Evolutionary conservation across 30 jellyfish, hydroid and myxozoan species (phyloP).

Genomic region (Turritopsis dohrnii): DNA sequence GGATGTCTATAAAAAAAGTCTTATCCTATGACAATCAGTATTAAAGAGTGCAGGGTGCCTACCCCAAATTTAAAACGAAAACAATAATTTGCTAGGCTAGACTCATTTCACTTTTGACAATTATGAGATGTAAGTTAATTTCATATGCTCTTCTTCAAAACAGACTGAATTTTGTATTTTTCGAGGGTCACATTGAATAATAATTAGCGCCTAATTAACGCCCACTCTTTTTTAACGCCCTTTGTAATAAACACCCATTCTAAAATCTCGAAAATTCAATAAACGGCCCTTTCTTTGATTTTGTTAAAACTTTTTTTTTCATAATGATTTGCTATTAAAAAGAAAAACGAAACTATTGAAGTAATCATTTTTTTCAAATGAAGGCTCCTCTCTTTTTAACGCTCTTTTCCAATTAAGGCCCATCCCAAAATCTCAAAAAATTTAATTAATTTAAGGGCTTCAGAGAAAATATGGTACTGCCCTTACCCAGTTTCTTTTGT

Average conservation of each 20-base stretch:
- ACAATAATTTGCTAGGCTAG: background rate
- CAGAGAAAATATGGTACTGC: slow-evolving; percentile 1
- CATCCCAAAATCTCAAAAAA: background rate
- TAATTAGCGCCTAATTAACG: background rate
- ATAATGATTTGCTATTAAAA: background rate
- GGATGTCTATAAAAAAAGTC: background rate
- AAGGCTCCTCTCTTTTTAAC: background rate
- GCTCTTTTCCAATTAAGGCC: background rate
- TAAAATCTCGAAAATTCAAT: background rate
- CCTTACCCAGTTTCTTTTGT: background rate
- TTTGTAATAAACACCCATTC: background rate
- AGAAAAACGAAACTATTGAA: background rate
- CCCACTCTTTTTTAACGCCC: background rate
- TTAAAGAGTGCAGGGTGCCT: background rate
- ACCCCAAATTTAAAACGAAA: background rate
- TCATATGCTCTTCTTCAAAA: background rate
- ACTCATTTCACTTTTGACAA: background rate
- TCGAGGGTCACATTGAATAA: background rate
- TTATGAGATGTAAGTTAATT: background rate
- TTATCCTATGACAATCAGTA: background rate
- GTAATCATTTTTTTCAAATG: background rate
- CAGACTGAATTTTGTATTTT: background rate
- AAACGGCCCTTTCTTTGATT: background rate
- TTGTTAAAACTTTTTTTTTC: background rate
- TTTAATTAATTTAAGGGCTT: background rate